Percentiles rank a stretch among this genome's conserved stretches.
Conservation (phyloP, 2,888 invertebrate species). For the Agrochola lota region DNA sequence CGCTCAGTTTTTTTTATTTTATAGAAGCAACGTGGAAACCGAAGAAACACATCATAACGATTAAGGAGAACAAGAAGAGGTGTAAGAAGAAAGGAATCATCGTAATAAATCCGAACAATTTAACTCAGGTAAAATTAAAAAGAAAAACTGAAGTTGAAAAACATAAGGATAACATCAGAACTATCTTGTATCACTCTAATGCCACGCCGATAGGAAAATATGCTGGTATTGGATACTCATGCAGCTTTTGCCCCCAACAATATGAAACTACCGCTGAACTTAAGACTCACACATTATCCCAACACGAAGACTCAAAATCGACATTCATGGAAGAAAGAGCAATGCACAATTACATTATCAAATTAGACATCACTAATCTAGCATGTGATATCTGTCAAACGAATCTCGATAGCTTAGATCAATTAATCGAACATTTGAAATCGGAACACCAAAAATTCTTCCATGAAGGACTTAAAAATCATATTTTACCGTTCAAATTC, state of each 20-base stretch:
- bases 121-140: conserved; percentile 39
- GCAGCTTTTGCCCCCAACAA: conserved; percentile 79
- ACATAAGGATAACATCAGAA: conserved; percentile 77
- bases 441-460: conserved; percentile 67
- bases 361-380: conserved; percentile 77
- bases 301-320: conserved; percentile 72
- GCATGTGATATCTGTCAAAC: conserved; percentile 72
- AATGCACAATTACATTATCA: conserved; percentile 69
- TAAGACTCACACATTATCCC: conserved; percentile 75
- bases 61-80: conserved; percentile 5
- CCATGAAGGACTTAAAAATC: conserved; percentile 70
- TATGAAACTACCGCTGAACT: conserved; percentile 74
- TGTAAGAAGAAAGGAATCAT: conserved; percentile 45
- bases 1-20: conserved; percentile 15
- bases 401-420: conserved; percentile 63
- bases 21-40: conserved; percentile 48
- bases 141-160: conserved; percentile 65
- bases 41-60: conserved; percentile 33
- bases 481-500: conserved; percentile 77
- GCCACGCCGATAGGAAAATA: conserved; percentile 82
- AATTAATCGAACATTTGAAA: conserved; percentile 71
- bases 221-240: conserved; percentile 77
- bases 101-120: conserved; percentile 20
- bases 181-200: conserved; percentile 78
- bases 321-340: conserved; percentile 75